phyloP scores from a whole-genome alignment of 2,797 vertebrate genomes.

The Chelonia mydas region DNA sequence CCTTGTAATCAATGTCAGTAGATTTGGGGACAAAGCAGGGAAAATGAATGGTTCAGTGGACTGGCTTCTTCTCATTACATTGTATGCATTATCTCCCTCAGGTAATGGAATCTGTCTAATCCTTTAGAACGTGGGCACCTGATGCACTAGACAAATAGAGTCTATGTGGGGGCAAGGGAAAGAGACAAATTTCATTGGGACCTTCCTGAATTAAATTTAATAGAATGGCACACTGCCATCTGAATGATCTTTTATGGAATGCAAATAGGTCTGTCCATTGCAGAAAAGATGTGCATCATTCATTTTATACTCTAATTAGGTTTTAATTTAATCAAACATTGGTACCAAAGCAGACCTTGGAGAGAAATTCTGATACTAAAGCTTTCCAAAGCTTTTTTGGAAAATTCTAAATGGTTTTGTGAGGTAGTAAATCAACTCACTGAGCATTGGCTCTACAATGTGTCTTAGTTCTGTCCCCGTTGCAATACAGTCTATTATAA shows the following conservation, averaged over 20 bases:
- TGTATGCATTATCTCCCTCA: constrained; percentile 47
- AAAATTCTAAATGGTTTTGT: constrained; percentile 44
- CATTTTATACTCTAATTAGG: constrained; percentile 72
- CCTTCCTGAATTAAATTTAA: constrained; percentile 37
- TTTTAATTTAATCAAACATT: constrained; percentile 76
- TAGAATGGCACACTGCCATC: constrained; percentile 59
- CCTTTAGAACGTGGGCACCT: constrained; percentile 44
- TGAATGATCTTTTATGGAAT: constrained; percentile 49
- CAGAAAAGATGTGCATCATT: constrained; percentile 61
- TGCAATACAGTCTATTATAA: not conserved
- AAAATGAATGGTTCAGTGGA: constrained; percentile 48
- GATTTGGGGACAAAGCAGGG: constrained; percentile 21
- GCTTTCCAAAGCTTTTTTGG: constrained; percentile 45
- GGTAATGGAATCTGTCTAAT: constrained; percentile 66
- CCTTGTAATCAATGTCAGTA: constrained; percentile 29
- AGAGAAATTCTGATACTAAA: constrained; percentile 71
- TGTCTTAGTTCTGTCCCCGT: not conserved
- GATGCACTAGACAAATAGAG: constrained; percentile 13
- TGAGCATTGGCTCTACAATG: constrained; percentile 10
- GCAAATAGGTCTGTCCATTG: constrained; percentile 57
- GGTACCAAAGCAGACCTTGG: constrained; percentile 64
- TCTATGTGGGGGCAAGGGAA: not conserved
- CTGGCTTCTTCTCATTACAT: constrained; percentile 43
- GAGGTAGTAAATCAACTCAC: constrained; percentile 56
- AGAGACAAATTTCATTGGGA: constrained; percentile 1